These are phyloP conservation scores for Peromyscus californicus DNA, from an alignment of 2,113 vertebrate genomes.

Conservation along the genomic window DNA sequence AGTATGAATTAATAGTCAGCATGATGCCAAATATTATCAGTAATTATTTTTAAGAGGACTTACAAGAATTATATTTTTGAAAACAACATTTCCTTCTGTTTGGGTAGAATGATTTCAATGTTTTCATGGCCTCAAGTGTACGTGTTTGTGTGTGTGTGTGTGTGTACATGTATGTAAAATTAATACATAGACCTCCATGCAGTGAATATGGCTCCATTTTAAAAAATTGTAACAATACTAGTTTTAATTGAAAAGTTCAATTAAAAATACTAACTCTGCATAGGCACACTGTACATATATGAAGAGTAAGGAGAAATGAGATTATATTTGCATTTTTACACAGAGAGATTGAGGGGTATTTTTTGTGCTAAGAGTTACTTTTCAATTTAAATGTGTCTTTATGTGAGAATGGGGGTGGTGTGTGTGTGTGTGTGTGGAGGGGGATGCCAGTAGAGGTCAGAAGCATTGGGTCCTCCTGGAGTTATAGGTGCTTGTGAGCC, in stretches of 20 bases:
- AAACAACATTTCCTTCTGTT: neutral
- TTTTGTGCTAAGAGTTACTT: neutral
- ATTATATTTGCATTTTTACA: neutral
- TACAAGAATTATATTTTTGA: neutral
- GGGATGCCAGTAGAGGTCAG: neutral
- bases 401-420: neutral
- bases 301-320: neutral
- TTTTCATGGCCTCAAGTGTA: neutral
- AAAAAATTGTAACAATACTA: neutral
- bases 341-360: neutral
- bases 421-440: neutral
- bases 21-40: neutral
- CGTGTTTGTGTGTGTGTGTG: neutral
- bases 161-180: neutral
- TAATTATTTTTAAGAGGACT: neutral
- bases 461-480: neutral
- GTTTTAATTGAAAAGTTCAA: neutral
- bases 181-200: neutral
- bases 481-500: neutral
- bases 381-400: neutral
- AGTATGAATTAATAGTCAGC: neutral
- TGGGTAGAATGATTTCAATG: neutral
- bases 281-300: neutral
- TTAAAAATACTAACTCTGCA: neutral
- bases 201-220: neutral